Conservation (phyloP, 2,113 vertebrate genomes). For the Pogonocichla stellata region DNA sequence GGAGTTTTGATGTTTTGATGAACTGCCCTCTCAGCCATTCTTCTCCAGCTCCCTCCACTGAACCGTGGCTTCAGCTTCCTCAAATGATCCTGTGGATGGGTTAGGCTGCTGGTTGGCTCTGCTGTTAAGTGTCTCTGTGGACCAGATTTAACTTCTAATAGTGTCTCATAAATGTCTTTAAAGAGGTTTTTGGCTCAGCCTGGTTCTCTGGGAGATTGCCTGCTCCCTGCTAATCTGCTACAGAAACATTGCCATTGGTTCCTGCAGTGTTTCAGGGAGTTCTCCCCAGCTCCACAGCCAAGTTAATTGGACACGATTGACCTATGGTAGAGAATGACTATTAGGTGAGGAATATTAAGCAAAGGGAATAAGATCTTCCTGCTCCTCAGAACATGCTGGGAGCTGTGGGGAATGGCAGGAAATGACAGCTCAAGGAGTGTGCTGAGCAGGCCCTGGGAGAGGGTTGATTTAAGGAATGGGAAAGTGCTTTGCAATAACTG, state of each 20-base stretch:
- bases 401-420: conserved; percentile 20
- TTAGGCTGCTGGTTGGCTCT: not conserved
- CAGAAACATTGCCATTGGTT: conserved; percentile 1
- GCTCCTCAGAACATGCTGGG: not conserved
- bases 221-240: conserved; percentile 3
- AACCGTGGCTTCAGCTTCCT: not conserved
- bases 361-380: conserved; percentile 5
- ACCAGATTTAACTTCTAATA: conserved; percentile 2
- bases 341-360: not conserved
- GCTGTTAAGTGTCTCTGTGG: not conserved
- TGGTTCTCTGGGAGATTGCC: not conserved
- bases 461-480: not conserved
- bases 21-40: not conserved
- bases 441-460: not conserved
- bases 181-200: conserved; percentile 15
- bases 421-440: not conserved
- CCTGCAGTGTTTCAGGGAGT: not conserved
- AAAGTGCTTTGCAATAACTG: not conserved
- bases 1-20: conserved; percentile 6
- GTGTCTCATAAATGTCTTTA: not conserved
- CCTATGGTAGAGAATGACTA: not conserved
- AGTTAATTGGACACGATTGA: not conserved
- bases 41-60: not conserved
- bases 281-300: not conserved
- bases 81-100: not conserved